Evolutionary conservation across 2,113 vertebrate genomes (phyloP).

Genomic region (Pelobates fuscus): DNA sequence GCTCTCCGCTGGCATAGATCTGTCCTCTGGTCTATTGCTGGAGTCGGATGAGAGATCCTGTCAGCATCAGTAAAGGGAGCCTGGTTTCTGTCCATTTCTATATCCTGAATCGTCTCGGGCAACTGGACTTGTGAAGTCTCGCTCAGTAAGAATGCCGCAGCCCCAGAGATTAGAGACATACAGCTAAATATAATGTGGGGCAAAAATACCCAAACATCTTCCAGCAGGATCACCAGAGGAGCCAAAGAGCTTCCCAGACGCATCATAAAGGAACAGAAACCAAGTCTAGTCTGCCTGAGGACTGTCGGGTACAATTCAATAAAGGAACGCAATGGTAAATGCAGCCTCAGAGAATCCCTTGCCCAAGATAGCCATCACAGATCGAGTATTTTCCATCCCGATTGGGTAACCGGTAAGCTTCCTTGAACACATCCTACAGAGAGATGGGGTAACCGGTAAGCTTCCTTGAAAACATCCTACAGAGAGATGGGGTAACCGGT

Average conservation of each 20-base stretch:
- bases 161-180: conserved; percentile 59
- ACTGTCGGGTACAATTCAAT: conserved; percentile 84
- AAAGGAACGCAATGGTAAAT: conserved; percentile 74
- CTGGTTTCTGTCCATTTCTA: conserved; percentile 71
- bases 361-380: conserved; percentile 69
- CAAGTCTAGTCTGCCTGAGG: conserved; percentile 82
- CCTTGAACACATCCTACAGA: no score
- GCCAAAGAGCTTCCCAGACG: conserved; percentile 74
- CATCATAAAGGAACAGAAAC: conserved; percentile 71
- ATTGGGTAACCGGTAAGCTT: background rate
- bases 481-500: no score
- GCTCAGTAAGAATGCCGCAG: conserved; percentile 65
- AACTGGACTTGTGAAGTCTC: conserved; percentile 71
- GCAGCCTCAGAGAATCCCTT: conserved; percentile 78
- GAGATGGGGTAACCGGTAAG: no score
- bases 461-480: no score
- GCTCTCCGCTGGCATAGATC: no score
- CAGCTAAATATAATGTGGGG: conserved; percentile 69
- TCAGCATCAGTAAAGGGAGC: no score
- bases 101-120: conserved; percentile 79
- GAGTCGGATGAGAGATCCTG: no score
- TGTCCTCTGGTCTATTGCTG: no score
- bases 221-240: conserved; percentile 74
- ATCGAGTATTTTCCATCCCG: conserved; percentile 62
- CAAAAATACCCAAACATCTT: conserved; percentile 72